These are phyloP conservation scores for Lagopus leucura DNA, from an alignment of 2,113 vertebrate species.

Conservation along the genomic window DNA sequence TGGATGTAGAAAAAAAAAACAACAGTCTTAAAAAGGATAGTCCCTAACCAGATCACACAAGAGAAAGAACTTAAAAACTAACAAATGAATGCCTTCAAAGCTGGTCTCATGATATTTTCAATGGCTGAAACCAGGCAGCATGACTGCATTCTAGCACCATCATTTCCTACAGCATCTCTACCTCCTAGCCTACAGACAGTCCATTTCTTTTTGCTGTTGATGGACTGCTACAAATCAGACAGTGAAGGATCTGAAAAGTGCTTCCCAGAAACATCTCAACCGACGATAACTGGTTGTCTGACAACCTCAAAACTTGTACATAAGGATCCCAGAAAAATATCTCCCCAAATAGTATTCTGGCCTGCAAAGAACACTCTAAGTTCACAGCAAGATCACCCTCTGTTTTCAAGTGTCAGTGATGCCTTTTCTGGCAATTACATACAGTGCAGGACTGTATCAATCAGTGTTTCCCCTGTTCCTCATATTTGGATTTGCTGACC, in stretches of 20 bases:
- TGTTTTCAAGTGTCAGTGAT: accelerated
- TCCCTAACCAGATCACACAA: background rate
- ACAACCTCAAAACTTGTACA: background rate
- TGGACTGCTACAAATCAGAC: background rate
- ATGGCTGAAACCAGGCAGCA: background rate
- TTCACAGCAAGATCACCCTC: background rate
- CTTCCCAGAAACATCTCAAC: conserved; percentile 7
- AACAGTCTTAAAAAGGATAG: background rate
- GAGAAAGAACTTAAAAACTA: background rate
- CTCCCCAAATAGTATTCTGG: background rate
- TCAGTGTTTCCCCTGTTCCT: background rate
- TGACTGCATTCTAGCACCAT: background rate
- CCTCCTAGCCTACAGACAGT: background rate
- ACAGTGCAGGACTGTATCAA: background rate
- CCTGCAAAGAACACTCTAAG: background rate
- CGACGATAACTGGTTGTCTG: background rate
- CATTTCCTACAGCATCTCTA: background rate
- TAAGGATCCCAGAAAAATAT: background rate
- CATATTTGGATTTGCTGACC: background rate
- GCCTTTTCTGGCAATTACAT: background rate
- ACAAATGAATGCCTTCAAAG: background rate
- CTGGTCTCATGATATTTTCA: accelerated
- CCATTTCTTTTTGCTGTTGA: background rate
- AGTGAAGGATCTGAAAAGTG: background rate
- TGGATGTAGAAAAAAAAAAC: background rate